Base-by-base conservation (phyloP, 2,888 invertebrate species). In the Nowickia ferox region DNA sequence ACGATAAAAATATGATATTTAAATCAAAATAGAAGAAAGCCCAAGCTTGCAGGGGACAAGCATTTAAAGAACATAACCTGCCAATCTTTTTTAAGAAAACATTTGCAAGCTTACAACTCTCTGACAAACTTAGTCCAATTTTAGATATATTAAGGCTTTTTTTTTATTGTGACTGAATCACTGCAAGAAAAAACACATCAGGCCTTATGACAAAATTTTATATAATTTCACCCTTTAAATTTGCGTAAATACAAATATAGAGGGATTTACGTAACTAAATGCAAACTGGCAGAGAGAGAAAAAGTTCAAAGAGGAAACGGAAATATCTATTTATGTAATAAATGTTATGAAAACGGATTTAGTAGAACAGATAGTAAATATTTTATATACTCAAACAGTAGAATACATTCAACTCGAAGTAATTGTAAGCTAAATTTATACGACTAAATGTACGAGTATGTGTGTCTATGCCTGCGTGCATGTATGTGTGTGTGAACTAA, bases 241-340 rank as follows among this genome's bases (percentile, higher is more conserved):
- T 9, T 51, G 19, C 15, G 19, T 17, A 42, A 42, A 55, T 15
- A 55, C 1, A 42, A 42, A 13, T 2, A 19, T 13, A 19, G 19
- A 22, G 10, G 19, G 42, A 11, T 5, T 6, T 30, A 30, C 0
- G 30, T 17, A 48, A 48, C 4, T 48, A 17, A 38, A 66, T 15
- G 19, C 48, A 48, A 46, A 30, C 5, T 30, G 30, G 30, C 30
- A 30, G 30, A 30, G 30, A 6, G 30, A 59, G 13, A 61, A 63
- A n/a, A 22, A 48, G 10, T 76, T 72, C 19, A 48, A 55, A 72
- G 6, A 30, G 79, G 78, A 84, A 84, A 74, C 84, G 74, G 84
- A 80, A 66, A 80, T 66, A 80, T 72, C 55, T 65, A 65, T 71
- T 79, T 65, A 80, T 74, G 59, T 80, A 51, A 66, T 79, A 65